Conservation (phyloP, 2,113 vertebrate species). For the Apteryx mantelli region DNA sequence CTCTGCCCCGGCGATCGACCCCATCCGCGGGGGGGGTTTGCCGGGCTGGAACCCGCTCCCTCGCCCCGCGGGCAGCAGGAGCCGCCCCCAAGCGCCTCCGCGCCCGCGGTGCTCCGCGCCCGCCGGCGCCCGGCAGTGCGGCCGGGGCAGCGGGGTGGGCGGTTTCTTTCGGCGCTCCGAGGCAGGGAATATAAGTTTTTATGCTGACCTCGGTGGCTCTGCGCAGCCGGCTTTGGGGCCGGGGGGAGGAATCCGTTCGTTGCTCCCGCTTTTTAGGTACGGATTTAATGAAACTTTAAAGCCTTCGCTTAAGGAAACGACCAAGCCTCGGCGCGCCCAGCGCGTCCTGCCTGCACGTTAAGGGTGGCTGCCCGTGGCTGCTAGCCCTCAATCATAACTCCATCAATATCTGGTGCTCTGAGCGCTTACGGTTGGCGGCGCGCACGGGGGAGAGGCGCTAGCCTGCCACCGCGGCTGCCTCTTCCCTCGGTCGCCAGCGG, state of each 20-base stretch:
- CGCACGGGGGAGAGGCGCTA: not conserved
- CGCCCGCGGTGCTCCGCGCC: not conserved
- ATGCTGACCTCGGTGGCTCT: fast-evolving
- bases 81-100: not conserved
- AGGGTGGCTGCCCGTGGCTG: slow-evolving; percentile 22
- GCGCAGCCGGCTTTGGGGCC: not conserved
- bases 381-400: slow-evolving; percentile 52
- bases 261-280: not conserved
- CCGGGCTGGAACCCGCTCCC: not conserved
- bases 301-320: not conserved
- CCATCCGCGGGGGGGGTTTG: not conserved
- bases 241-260: not conserved
- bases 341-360: not conserved
- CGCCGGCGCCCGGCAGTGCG: not conserved
- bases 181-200: not conserved
- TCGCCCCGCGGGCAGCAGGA: not conserved
- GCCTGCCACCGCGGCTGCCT: not conserved
- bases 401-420: slow-evolving; percentile 34
- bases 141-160: too few species aligned
- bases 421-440: not conserved
- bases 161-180: not conserved
- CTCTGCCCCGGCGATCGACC: not conserved
- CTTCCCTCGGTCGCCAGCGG: not conserved
- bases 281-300: not conserved
- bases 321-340: not conserved